A percentile compares a stretch with the other conserved stretches of the same genome.
Evolutionary conservation across 2,888 invertebrate species (phyloP).

Genomic region (Liodrosophila aerea): DNA sequence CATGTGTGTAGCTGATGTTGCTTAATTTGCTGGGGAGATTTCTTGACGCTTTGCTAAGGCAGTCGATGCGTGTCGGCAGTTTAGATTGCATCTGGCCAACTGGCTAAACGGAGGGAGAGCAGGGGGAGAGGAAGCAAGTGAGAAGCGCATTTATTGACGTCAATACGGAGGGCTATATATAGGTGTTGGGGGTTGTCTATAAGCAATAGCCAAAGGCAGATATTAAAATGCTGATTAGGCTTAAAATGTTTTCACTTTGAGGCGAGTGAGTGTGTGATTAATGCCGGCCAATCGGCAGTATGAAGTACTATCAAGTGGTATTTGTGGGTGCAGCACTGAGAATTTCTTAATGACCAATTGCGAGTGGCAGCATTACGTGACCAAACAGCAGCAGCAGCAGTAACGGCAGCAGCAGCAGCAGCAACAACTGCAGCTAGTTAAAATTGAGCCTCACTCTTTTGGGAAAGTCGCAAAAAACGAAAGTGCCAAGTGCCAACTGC

Average conservation of each 20-base stretch:
- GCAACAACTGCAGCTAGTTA: constrained; percentile 7
- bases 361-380: constrained; percentile 54
- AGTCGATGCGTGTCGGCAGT: constrained; percentile 45
- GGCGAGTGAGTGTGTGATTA: constrained; percentile 46
- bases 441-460: constrained; percentile 21
- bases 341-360: constrained; percentile 67
- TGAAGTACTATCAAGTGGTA: too few relatives aligned
- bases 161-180: constrained; percentile 36
- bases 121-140: not conserved
- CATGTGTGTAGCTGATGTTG: constrained; percentile 5
- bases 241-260: constrained; percentile 51
- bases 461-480: constrained; percentile 47
- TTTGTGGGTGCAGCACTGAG: constrained; percentile 45
- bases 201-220: constrained; percentile 38
- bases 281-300: constrained; percentile 48
- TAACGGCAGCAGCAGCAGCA: constrained; percentile 6
- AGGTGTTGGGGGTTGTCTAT: constrained; percentile 32
- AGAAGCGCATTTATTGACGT: constrained; percentile 16
- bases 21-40: constrained; percentile 3
- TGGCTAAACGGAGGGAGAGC: not conserved
- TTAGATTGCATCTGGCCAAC: constrained; percentile 49
- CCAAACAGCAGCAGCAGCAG: constrained; percentile 28
- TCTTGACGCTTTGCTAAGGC: constrained; percentile 23
- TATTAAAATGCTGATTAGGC: constrained; percentile 58
- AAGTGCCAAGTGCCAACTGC: constrained; percentile 51